phyloP scores from a whole-genome alignment of 2,888 invertebrate species.

The Pelosia muscerda region DNA sequence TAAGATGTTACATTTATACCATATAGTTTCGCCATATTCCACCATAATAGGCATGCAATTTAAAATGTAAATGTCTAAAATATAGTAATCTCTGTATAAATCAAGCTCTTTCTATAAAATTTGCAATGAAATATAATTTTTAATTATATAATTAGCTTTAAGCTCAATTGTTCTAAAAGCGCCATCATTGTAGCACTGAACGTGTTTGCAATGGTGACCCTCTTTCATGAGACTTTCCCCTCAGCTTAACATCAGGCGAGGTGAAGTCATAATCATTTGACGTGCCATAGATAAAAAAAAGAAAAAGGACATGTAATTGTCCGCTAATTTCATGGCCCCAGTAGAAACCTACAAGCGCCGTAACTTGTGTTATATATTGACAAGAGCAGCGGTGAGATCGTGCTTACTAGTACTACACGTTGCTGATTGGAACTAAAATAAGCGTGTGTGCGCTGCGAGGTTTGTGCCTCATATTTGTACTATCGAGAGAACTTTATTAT shows the following conservation, averaged over 20 bases:
- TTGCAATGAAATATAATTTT: background rate
- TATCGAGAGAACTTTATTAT: constrained; percentile 33
- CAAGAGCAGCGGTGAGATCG: constrained; percentile 48
- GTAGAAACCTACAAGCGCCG: constrained; percentile 33
- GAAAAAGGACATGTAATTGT: background rate
- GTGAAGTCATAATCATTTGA: no score
- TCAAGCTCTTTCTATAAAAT: background rate
- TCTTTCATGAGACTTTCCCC: no score
- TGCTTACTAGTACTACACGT: constrained; percentile 42
- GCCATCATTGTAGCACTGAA: no score
- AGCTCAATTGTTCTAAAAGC: background rate
- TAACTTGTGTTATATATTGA: constrained; percentile 51
- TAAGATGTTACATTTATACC: no score
- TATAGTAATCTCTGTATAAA: no score
- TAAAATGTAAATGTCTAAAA: no score
- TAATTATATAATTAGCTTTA: background rate
- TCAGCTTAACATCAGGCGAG: no score
- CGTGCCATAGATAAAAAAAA: no score
- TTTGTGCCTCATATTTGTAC: constrained; percentile 43
- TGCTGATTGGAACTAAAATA: constrained; percentile 49
- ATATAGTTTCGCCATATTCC: no score
- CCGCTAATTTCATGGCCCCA: constrained; percentile 40
- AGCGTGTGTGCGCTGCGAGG: constrained; percentile 38
- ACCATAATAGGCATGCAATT: no score
- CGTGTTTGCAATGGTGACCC: no score